Evolutionary conservation across 2,888 invertebrate species (phyloP), one percentile per base, ranked within the genome.

Genomic region (Idaea straminata): DNA sequence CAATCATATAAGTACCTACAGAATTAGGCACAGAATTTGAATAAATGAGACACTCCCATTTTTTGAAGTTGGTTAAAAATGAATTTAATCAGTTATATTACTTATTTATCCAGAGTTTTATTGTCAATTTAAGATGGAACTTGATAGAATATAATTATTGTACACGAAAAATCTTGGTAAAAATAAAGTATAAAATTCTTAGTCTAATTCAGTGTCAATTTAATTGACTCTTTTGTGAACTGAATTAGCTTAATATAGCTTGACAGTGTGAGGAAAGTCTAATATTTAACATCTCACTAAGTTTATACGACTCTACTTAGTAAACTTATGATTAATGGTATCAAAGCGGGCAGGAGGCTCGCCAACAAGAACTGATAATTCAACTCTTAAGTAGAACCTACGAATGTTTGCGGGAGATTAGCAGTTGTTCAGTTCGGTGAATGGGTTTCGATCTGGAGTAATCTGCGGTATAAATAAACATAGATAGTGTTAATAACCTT

Each of bases 241-340:
- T 4, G 2, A 2, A 5, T 7, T 59, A 59, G 16, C 10, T 15
- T 7, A 10, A 15, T 59, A 59, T 59, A 59, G 47, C 47, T 15
- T 6, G 5, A 59, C 6, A 15, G 58, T 59, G 15, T 59, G 5
- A 6, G 15, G 15, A 16, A 57, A 57, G 58, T 36, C 61, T 35
- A 59, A 25, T n/a, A 47, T 35, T 16, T 58, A 35, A 62, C 62
- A 62, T 60, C 59, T 38, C 47, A 63, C 38, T 74, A 79, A 83
- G 80, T 82, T 83, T 81, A 79, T 78, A 77, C 74, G 76, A 73
- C 67, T 66, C 68, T 78, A 83, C 78, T 82, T 84, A 25, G 69
- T 69, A 63, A 85, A 86, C 80, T 86, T 83, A 82, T 83, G 83
- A 84, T 84, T 84, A 83, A 84, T 82, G 77, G 73, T 77, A 78